Conservation (phyloP, 2,113 vertebrate genomes). For the Cryptoleucopteryx plumbea region DNA sequence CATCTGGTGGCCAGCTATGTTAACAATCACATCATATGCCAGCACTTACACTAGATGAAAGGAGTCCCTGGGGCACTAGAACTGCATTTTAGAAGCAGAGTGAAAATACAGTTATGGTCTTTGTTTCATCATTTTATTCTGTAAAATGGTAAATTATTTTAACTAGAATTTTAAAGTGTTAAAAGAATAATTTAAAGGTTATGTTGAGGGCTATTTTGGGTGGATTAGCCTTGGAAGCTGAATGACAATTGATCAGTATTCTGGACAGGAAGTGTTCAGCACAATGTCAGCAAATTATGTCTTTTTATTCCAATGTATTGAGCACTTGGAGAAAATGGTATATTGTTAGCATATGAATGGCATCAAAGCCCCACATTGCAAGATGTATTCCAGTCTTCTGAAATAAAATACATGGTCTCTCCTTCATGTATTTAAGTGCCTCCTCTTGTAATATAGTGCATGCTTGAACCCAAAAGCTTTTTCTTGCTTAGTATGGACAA, state of each 20-base stretch:
- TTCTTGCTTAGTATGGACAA: neutral
- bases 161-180: slow-evolving; percentile 67
- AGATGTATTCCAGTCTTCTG: slow-evolving; percentile 66
- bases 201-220: slow-evolving; percentile 32
- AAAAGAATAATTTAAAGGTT: slow-evolving; percentile 64
- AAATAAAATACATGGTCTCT: slow-evolving; percentile 45
- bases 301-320: slow-evolving; percentile 68
- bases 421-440: neutral
- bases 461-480: slow-evolving; percentile 7
- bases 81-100: slow-evolving; percentile 62
- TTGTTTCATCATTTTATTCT: slow-evolving; percentile 72
- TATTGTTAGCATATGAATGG: slow-evolving; percentile 76
- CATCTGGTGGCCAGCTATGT: slow-evolving; percentile 83
- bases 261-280: slow-evolving; percentile 41
- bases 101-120: slow-evolving; percentile 70
- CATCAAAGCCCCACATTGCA: slow-evolving; percentile 64
- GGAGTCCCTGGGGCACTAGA: slow-evolving; percentile 70
- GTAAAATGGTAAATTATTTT: slow-evolving; percentile 75
- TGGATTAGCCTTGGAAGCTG: slow-evolving; percentile 35
- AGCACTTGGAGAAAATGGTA: slow-evolving; percentile 63
- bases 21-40: slow-evolving; percentile 79
- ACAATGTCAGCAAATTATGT: slow-evolving; percentile 69
- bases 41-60: slow-evolving; percentile 77
- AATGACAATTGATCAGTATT: slow-evolving; percentile 67
- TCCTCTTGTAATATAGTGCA: neutral